Conservation (phyloP, 1,140 invertebrate species). For the Cydia pomonella region DNA sequence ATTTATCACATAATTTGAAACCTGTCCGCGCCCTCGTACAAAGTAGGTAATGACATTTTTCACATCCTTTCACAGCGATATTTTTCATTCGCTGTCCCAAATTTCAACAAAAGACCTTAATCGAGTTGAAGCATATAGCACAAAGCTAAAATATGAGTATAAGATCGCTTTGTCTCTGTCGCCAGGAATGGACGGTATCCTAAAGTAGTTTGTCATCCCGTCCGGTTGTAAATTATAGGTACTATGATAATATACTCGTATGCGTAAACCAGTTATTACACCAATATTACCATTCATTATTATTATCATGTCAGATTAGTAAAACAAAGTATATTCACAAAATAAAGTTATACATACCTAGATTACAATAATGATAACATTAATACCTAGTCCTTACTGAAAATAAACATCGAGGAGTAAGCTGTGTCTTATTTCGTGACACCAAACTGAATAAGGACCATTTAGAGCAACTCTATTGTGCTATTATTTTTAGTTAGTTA, state of each 20-base stretch:
- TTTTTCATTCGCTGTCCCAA: slow-evolving; percentile 24
- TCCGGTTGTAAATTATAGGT: slow-evolving; percentile 13
- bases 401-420: no score
- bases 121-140: slow-evolving; percentile 22
- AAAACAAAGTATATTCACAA: no score
- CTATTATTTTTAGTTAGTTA: no score
- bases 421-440: no score
- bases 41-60: slow-evolving; percentile 20
- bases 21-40: not conserved
- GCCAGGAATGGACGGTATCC: not conserved
- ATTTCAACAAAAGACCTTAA: slow-evolving; percentile 26
- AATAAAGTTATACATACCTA: no score
- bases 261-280: not conserved
- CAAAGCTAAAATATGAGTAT: slow-evolving; percentile 24
- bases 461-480: no score
- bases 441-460: no score
- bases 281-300: not conserved
- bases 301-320: not conserved
- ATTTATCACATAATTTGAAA: slow-evolving; percentile 28
- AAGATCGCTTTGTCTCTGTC: slow-evolving; percentile 30
- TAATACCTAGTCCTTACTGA: no score
- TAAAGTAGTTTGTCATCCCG: slow-evolving; percentile 20
- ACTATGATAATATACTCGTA: not conserved
- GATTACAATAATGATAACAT: no score
- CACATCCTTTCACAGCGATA: slow-evolving; percentile 22